Conservation (phyloP, 2,797 vertebrate species). For the Rhyacichthys aspro region DNA sequence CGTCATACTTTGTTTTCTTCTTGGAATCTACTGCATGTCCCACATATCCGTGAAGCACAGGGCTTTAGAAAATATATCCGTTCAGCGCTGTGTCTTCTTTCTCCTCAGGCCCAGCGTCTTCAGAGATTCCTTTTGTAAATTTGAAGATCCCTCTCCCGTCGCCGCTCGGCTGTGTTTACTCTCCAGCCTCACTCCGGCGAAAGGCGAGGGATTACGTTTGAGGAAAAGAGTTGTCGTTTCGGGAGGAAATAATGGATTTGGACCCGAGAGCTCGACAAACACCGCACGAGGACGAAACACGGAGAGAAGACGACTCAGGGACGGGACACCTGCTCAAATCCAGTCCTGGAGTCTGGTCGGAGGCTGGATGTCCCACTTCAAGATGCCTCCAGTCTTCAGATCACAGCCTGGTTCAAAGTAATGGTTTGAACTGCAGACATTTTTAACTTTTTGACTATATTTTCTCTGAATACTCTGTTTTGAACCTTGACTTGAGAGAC, state of each 20-base stretch:
- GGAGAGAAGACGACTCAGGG: slow-evolving; percentile 10
- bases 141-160: slow-evolving; percentile 58
- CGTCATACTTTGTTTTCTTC: no score
- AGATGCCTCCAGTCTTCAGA: slow-evolving; percentile 75
- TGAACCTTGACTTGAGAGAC: no score
- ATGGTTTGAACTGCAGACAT: no score
- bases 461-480: no score
- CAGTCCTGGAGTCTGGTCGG: slow-evolving; percentile 48
- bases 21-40: no score
- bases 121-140: slow-evolving; percentile 54
- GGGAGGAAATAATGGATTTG: slow-evolving; percentile 83
- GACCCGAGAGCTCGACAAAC: slow-evolving; percentile 81
- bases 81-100: slow-evolving; percentile 46
- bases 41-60: slow-evolving; percentile 17
- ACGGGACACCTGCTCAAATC: slow-evolving; percentile 68
- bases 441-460: no score
- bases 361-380: slow-evolving; percentile 60
- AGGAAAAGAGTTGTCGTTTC: slow-evolving; percentile 84
- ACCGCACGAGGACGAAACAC: slow-evolving; percentile 66
- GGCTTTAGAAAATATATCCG: slow-evolving; percentile 48
- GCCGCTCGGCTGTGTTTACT: slow-evolving; percentile 74
- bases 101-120: slow-evolving; percentile 35
- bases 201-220: slow-evolving; percentile 78
- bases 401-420: slow-evolving; percentile 69
- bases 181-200: slow-evolving; percentile 67